These are phyloP conservation scores for Teleogryllus occipitalis DNA, from an alignment of 1,140 invertebrate species.

Conservation along the genomic window DNA sequence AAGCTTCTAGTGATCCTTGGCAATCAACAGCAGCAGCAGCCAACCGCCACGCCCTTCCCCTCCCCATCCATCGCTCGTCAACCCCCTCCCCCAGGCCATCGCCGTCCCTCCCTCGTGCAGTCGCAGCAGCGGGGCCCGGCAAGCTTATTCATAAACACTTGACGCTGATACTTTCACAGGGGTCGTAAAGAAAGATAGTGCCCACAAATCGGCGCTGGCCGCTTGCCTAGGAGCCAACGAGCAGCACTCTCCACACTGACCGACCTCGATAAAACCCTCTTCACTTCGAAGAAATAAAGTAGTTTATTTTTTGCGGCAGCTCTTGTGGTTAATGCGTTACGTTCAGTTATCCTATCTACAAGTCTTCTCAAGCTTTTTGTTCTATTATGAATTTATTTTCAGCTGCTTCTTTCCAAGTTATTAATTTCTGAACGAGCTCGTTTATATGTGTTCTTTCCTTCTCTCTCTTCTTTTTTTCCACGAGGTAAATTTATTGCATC, in stretches of 20 bases:
- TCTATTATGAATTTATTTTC: background rate
- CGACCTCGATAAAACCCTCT: background rate
- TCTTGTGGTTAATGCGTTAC: background rate
- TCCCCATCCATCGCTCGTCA: background rate
- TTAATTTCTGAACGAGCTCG: conserved; percentile 4
- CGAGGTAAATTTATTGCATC: background rate
- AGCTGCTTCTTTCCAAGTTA: background rate
- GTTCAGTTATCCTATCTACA: background rate
- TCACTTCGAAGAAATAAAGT: background rate
- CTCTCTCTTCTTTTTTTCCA: background rate
- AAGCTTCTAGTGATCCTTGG: too few relatives aligned
- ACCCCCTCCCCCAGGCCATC: too few relatives aligned
- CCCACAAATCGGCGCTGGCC: background rate
- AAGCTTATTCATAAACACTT: background rate
- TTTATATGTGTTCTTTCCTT: background rate
- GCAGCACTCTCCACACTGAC: background rate
- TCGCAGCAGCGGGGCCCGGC: too few relatives aligned
- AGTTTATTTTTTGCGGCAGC: background rate
- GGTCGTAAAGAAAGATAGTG: background rate
- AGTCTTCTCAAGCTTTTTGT: background rate
- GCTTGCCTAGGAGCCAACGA: background rate
- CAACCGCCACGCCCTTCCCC: background rate
- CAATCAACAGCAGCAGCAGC: too few relatives aligned
- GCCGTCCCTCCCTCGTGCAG: too few relatives aligned
- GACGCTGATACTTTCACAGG: background rate